Evolutionary conservation across 2,888 invertebrate species (phyloP).

Genomic region (Tipula helvola): DNA sequence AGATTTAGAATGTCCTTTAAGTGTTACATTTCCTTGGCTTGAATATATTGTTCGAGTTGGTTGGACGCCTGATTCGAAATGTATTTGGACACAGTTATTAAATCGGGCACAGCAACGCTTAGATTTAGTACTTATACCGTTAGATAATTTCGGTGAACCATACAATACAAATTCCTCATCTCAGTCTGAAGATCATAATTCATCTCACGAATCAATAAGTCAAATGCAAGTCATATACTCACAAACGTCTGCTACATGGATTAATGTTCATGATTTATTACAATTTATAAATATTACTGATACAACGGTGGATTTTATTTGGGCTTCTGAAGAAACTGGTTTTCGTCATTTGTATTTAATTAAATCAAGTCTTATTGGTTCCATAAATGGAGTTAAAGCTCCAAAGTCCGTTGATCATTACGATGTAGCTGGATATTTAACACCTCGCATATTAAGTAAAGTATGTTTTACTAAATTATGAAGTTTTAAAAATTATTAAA

Average conservation of each 20-base stretch:
- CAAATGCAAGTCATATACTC: constrained; percentile 36
- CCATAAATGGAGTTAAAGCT: constrained; percentile 43
- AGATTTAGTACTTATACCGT: constrained; percentile 69
- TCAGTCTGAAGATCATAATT: constrained; percentile 31
- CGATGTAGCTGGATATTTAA: constrained; percentile 28
- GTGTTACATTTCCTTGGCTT: constrained; percentile 77
- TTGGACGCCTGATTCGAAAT: constrained; percentile 85
- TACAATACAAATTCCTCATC: constrained; percentile 36
- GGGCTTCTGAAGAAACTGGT: constrained; percentile 88
- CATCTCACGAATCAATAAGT: constrained; percentile 29
- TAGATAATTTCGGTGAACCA: constrained; percentile 55
- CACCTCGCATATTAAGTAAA: constrained; percentile 54
- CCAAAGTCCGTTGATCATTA: constrained; percentile 25
- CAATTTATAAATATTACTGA: constrained; percentile 54
- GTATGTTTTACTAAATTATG: constrained; percentile 19
- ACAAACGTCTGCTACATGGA: constrained; percentile 64
- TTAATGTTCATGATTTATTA: constrained; percentile 85
- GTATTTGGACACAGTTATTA: constrained; percentile 82
- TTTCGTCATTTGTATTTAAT: constrained; percentile 77
- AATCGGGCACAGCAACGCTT: constrained; percentile 77
- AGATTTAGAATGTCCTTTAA: constrained; percentile 63
- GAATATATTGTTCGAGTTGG: constrained; percentile 93
- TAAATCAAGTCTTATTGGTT: constrained; percentile 45
- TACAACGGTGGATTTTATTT: constrained; percentile 54
- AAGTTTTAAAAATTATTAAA: constrained; percentile 20